A percentile compares a stretch with the other conserved stretches of the same genome.
These are phyloP conservation scores for Daktulosphaira vitifoliae DNA, from an alignment of 1,140 invertebrate genomes.

Conservation along the genomic window DNA sequence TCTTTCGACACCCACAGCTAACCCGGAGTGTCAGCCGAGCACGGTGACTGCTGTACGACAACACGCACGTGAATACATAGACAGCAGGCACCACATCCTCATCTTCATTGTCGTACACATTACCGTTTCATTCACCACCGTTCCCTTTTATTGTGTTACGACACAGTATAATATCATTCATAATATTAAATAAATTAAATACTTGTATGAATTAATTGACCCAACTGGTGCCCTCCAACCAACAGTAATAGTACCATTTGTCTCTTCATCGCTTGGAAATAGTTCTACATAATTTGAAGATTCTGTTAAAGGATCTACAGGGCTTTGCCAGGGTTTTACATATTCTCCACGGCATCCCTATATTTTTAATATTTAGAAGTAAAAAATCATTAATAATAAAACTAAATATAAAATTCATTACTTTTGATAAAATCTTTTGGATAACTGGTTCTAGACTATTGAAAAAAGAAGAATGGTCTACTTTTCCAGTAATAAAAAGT, in stretches of 20 bases:
- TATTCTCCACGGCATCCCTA: constrained; percentile 53
- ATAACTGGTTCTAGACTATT: constrained; percentile 61
- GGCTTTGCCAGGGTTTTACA: constrained; percentile 65
- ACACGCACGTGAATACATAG: too few relatives aligned
- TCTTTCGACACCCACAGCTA: too few relatives aligned
- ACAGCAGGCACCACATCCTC: too few relatives aligned
- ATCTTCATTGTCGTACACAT: too few relatives aligned
- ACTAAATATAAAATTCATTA: not conserved
- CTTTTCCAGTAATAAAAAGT: constrained; percentile 72
- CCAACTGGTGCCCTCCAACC: constrained; percentile 76
- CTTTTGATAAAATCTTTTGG: constrained; percentile 58
- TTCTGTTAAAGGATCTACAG: constrained; percentile 54
- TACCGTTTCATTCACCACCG: too few relatives aligned
- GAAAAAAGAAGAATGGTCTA: constrained; percentile 68
- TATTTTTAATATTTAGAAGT: constrained; percentile 35
- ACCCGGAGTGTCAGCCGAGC: too few relatives aligned
- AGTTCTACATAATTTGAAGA: constrained; percentile 47
- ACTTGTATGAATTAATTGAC: constrained; percentile 49
- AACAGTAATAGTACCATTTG: constrained; percentile 68
- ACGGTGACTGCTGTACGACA: too few relatives aligned
- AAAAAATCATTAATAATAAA: not conserved
- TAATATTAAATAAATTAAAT: too few relatives aligned
- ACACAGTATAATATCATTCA: too few relatives aligned
- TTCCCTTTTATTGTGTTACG: too few relatives aligned
- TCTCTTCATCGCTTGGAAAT: constrained; percentile 79